phyloP scores from a whole-genome alignment of 2,888 invertebrate genomes.

The Agrilus mali region DNA sequence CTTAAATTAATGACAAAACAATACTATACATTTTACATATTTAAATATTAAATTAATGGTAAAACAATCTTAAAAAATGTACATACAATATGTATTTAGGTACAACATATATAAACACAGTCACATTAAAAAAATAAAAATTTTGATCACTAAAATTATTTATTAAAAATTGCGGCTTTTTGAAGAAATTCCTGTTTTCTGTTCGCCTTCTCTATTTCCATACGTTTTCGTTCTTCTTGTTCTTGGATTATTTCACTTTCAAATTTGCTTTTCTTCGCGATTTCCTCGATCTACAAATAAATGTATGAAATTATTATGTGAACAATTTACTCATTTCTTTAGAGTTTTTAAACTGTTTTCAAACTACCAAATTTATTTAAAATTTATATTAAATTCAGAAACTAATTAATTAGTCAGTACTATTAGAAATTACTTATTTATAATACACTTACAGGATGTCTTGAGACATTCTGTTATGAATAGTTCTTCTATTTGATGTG shows the following conservation, averaged over 20 bases:
- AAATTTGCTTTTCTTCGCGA: constrained; percentile 73
- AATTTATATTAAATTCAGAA: too few relatives aligned
- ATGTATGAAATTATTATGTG: constrained; percentile 1
- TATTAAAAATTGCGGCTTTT: constrained; percentile 69
- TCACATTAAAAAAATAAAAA: background rate
- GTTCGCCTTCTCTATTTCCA: constrained; percentile 72
- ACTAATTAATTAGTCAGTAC: too few relatives aligned
- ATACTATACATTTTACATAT: too few relatives aligned
- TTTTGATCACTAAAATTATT: constrained; percentile 33
- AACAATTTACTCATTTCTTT: too few relatives aligned
- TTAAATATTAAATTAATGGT: too few relatives aligned
- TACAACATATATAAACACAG: constrained; percentile 1
- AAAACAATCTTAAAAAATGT: background rate
- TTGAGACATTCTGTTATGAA: too few relatives aligned
- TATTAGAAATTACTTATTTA: too few relatives aligned
- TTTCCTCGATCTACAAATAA: constrained; percentile 62
- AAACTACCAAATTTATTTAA: too few relatives aligned
- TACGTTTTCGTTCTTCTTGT: constrained; percentile 74
- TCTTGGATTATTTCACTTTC: constrained; percentile 87
- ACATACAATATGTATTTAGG: background rate
- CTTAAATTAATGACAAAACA: too few relatives aligned
- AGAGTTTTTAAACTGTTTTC: too few relatives aligned
- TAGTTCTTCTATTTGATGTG: too few relatives aligned
- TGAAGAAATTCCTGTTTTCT: constrained; percentile 77
- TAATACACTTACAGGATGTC: too few relatives aligned